Conservation (phyloP, 53 echinoderm and acorn worm genomes). For the Hippasteria phrygiana region DNA sequence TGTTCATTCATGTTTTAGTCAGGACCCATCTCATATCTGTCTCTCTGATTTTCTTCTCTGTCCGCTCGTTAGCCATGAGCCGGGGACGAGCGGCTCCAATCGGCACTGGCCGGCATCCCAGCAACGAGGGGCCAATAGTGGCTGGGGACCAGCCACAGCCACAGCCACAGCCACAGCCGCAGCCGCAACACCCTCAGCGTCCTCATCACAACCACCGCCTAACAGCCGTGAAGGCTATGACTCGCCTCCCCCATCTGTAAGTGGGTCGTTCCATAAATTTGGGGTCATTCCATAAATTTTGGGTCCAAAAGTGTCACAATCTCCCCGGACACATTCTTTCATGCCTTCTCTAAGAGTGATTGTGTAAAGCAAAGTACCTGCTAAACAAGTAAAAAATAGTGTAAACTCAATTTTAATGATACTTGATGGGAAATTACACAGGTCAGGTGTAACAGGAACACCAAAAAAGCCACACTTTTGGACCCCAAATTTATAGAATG, state of each 20-base stretch:
- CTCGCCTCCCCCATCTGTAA: slow-evolving; percentile 75
- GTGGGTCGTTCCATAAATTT: too few relatives aligned
- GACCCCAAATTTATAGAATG: too few relatives aligned
- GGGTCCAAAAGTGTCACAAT: too few relatives aligned
- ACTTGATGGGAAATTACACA: too few relatives aligned
- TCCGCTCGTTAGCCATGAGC: slow-evolving; percentile 28
- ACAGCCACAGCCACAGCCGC: not conserved
- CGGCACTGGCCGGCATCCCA: not conserved
- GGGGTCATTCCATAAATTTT: too few relatives aligned
- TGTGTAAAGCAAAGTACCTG: too few relatives aligned
- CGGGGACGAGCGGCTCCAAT: slow-evolving; percentile 32
- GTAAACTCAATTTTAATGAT: too few relatives aligned
- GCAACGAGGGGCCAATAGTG: not conserved
- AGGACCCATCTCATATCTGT: not conserved
- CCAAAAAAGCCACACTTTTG: too few relatives aligned
- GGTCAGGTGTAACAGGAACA: too few relatives aligned
- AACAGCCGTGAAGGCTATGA: slow-evolving; percentile 49
- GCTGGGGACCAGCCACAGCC: slow-evolving; percentile 13
- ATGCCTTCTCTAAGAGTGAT: too few relatives aligned
- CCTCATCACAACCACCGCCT: slow-evolving; percentile 46
- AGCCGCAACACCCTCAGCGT: not conserved
- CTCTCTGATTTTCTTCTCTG: not conserved
- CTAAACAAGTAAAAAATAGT: too few relatives aligned
- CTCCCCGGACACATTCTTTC: too few relatives aligned
- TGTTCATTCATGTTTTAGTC: not conserved